Base-by-base conservation (phyloP, 1,140 invertebrate species). In the Plutomurus gul region DNA sequence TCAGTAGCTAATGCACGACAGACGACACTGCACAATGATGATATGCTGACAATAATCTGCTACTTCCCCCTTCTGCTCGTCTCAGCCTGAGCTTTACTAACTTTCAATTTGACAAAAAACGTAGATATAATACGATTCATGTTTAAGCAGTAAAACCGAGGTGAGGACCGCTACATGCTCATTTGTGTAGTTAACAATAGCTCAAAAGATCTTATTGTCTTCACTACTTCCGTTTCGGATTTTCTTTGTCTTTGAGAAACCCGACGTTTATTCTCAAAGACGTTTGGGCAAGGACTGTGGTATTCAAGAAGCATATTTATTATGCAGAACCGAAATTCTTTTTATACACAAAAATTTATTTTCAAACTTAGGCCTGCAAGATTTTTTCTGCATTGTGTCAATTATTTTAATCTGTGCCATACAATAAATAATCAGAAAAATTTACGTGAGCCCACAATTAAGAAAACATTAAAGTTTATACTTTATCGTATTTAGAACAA, bases 211-310 rank as follows among this genome's bases (percentile, higher is more conserved):
- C 27, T 65, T n/a, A 25, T 65, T 65, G 56, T 65, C 56, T 33
- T 65, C 27, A 65, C 56, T 33, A 36, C 56, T 65, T 65, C 56
- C 56, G 56, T 65, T 65, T 65, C 36, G 56, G 27, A 65, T 65
- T 65, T 30, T 30, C 51, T 56, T 65, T 65, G 56, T 65, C 56
- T 65, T 65, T 65, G 56, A 65, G 56, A 65, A 65, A 65, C 56
- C 56, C 56, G 56, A 65, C 56, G 56, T 30, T 65, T n/a, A n/a
- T n/a, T 65, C 56, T 30, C 27, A 65, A 65, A 30, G 56, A 33
- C 56, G 25, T 51, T 51, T n/a, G n/a, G n/a, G n/a, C n/a, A n/a
- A n/a, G n/a, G n/a, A n/a, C n/a, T n/a, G n/a, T n/a, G n/a, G n/a
- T n/a, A n/a, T n/a, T n/a, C n/a, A n/a, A n/a, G n/a, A n/a, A n/a